Conservation (phyloP, 1,140 invertebrate genomes). For the Microplitis demolitor region DNA sequence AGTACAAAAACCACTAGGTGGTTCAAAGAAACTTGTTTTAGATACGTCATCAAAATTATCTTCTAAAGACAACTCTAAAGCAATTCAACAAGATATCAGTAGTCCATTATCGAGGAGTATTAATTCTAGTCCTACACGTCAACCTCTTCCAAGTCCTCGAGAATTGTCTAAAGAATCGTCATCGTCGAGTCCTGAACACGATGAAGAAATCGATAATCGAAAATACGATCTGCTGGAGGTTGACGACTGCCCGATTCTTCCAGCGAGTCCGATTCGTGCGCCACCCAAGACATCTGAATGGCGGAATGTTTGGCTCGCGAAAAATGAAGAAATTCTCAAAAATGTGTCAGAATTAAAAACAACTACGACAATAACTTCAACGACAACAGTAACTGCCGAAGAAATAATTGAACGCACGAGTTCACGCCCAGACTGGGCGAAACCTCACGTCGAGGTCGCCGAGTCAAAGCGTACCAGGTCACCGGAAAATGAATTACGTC, state of each 20-base stretch:
- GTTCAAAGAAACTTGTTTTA: conserved; percentile 16
- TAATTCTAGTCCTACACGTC: conserved; percentile 29
- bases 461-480: conserved; percentile 32
- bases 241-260: conserved; percentile 47
- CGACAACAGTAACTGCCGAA: conserved; percentile 21
- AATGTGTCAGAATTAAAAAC: conserved; percentile 42
- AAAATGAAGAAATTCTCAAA: conserved; percentile 54
- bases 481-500: conserved; percentile 51
- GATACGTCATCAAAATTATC: conserved; percentile 34
- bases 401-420: conserved; percentile 39
- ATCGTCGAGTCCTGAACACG: conserved; percentile 33
- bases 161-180: conserved; percentile 32
- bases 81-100: neutral
- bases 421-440: conserved; percentile 53
- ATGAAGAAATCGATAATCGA: conserved; percentile 38
- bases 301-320: conserved; percentile 55
- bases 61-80: conserved; percentile 25
- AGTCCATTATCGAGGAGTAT: conserved; percentile 10
- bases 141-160: conserved; percentile 13
- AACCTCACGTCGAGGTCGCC: conserved; percentile 42
- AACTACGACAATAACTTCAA: too few relatives aligned
- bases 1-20: conserved; percentile 45
- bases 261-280: conserved; percentile 41
- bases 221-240: conserved; percentile 37
- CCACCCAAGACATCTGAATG: conserved; percentile 56